A percentile compares a stretch with the other conserved stretches of the same genome.
Conservation (phyloP, 2,797 vertebrate species). For the Lepus oiostolus region DNA sequence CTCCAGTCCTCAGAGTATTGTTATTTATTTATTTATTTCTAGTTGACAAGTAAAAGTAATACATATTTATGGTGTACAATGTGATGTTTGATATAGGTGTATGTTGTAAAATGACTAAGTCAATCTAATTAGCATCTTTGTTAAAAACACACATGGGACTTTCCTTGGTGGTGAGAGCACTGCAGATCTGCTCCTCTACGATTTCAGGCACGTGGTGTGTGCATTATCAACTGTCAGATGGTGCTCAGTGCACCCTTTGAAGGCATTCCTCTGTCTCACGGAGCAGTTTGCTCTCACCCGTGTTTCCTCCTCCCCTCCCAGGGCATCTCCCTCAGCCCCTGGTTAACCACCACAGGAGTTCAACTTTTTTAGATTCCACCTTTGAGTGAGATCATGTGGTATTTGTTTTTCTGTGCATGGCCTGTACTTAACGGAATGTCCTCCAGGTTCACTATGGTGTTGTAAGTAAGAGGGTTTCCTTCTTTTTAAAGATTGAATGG, state of each 20-base stretch:
- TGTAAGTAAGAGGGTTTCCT: background rate
- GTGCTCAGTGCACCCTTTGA: background rate
- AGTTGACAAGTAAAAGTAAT: background rate
- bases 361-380: background rate
- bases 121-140: background rate
- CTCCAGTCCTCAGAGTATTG: background rate
- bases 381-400: background rate
- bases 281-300: background rate
- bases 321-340: background rate
- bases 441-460: background rate
- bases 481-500: background rate
- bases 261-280: background rate
- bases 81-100: background rate
- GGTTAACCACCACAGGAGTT: background rate
- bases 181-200: background rate
- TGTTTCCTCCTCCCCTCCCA: background rate
- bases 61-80: background rate
- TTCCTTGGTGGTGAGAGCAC: slow-evolving; percentile 7
- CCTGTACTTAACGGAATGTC: background rate
- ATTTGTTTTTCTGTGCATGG: background rate
- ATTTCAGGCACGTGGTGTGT: background rate
- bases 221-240: background rate
- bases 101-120: background rate
- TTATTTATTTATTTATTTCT: slow-evolving; percentile 38
- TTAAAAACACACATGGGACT: background rate